Evolutionary conservation across 2,113 vertebrate species (phyloP).

Genomic region (Rousettus leschenaultii): DNA sequence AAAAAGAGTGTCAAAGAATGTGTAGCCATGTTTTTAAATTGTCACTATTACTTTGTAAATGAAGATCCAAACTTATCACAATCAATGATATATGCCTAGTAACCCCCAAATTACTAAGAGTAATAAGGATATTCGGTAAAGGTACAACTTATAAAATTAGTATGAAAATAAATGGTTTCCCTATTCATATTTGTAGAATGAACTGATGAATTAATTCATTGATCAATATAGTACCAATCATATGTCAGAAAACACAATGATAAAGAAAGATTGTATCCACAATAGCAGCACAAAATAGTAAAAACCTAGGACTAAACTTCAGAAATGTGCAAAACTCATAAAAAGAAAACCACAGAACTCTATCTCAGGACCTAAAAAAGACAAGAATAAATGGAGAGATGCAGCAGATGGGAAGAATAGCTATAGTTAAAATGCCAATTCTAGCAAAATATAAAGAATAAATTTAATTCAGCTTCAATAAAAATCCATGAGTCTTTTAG

Average conservation of each 20-base stretch:
- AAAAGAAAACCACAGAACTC: not conserved
- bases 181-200: not conserved
- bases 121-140: not conserved
- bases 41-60: not conserved
- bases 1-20: not conserved
- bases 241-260: not conserved
- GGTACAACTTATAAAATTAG: slow-evolving; percentile 16
- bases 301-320: not conserved
- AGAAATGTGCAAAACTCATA: not conserved
- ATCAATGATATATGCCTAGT: not conserved
- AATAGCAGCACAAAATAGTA: not conserved
- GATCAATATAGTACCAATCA: not conserved
- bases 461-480: not conserved
- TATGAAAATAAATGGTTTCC: slow-evolving; percentile 7
- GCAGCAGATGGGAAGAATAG: not conserved
- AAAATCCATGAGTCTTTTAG: slow-evolving; percentile 20
- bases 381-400: not conserved
- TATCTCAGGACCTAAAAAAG: not conserved
- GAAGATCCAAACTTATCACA: not conserved
- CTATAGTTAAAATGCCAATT: not conserved
- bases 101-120: not conserved
- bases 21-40: not conserved
- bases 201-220: not conserved
- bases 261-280: not conserved
- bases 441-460: not conserved